A percentile compares a stretch with the other conserved stretches of the same genome.
Evolutionary conservation across 2,113 vertebrate genomes (phyloP).

Genomic region (Apodemus speciosus): DNA sequence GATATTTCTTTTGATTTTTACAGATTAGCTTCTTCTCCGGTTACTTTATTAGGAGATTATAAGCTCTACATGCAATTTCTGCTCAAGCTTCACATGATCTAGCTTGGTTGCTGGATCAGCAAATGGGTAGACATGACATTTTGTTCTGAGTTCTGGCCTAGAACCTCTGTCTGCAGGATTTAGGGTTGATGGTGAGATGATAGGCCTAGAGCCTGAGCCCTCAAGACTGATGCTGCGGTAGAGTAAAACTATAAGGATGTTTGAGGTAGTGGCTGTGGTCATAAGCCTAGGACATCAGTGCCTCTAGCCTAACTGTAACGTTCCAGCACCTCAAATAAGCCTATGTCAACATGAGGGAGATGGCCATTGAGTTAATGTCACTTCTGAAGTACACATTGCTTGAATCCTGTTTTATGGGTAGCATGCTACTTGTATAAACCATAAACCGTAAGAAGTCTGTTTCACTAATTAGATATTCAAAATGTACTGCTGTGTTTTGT

Average conservation of each 20-base stretch:
- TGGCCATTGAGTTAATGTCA: not conserved
- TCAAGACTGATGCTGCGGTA: not conserved
- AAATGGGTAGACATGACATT: not conserved
- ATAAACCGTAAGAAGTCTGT: slow-evolving; percentile 23
- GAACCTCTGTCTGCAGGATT: not conserved
- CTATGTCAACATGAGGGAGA: not conserved
- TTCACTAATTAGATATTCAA: slow-evolving; percentile 49
- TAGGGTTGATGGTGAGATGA: not conserved
- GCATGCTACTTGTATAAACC: not conserved
- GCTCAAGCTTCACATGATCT: not conserved
- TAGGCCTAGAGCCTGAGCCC: not conserved
- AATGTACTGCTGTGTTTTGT: slow-evolving; percentile 38
- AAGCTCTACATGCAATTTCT: not conserved
- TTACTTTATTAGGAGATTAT: not conserved
- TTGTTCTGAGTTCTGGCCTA: not conserved
- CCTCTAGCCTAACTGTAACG: not conserved
- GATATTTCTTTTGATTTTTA: not conserved
- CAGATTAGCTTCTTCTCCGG: not conserved
- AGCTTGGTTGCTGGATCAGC: not conserved
- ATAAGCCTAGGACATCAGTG: not conserved
- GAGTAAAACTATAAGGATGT: not conserved
- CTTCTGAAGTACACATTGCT: slow-evolving; percentile 41
- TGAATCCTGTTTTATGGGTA: not conserved
- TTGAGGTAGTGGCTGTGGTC: not conserved
- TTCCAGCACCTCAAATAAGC: not conserved